These are phyloP conservation scores for human (Homo sapiens) DNA, from an alignment of 2,113 vertebrate genomes.

Conservation along the genomic window DNA sequence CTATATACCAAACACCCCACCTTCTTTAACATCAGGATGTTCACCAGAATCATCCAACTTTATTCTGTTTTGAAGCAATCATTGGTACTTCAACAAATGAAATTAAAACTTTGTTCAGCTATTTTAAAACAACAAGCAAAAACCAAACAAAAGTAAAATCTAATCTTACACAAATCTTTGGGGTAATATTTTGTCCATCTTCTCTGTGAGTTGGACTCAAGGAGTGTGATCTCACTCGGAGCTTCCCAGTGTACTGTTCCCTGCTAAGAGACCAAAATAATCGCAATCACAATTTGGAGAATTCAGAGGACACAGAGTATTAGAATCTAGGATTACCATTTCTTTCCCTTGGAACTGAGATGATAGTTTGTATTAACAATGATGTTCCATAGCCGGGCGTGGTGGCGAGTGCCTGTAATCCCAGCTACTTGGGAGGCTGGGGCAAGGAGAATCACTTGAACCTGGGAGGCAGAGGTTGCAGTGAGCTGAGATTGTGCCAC, in stretches of 20 bases:
- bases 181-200: constrained; percentile 74
- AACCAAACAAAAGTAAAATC: constrained; percentile 63
- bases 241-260: constrained; percentile 81
- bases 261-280: constrained; percentile 75
- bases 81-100: neutral
- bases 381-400: neutral
- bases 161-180: constrained; percentile 81
- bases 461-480: too few species aligned
- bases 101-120: constrained; percentile 15
- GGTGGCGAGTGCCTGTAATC: too few species aligned
- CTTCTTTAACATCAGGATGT: neutral
- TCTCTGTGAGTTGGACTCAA: constrained; percentile 76
- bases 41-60: neutral
- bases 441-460: too few species aligned
- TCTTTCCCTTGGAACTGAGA: neutral
- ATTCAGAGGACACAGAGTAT: constrained; percentile 1
- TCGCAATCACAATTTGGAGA: constrained; percentile 61
- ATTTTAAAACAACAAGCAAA: constrained; percentile 11
- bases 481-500: too few species aligned
- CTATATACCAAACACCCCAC: neutral
- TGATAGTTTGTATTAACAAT: constrained; percentile 24
- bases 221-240: constrained; percentile 65
- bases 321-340: neutral
- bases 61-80: neutral
- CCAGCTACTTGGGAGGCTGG: too few species aligned